Conservation (phyloP, 1,140 invertebrate genomes). For the Apis florea region DNA sequence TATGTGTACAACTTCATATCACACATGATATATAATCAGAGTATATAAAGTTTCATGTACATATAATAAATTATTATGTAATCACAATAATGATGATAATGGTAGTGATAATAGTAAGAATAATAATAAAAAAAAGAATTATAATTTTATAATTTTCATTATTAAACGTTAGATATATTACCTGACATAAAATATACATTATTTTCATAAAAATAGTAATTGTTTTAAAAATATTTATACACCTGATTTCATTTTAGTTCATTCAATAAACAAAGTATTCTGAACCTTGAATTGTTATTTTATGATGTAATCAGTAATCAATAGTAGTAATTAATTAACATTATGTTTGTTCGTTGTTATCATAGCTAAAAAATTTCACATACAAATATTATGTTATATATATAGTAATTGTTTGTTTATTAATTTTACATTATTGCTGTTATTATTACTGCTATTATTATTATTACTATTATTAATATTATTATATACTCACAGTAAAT, state of each 20-base stretch:
- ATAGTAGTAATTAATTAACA: not conserved
- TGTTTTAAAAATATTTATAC: conserved; percentile 20
- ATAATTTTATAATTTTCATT: not conserved
- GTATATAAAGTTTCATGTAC: conserved; percentile 6
- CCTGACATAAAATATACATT: conserved; percentile 7
- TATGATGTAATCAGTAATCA: not conserved
- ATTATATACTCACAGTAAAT: conserved; percentile 60
- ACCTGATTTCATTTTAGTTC: not conserved
- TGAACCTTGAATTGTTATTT: not conserved
- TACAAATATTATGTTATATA: not conserved
- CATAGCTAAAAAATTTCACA: conserved; percentile 14
- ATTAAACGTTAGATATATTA: conserved; percentile 6
- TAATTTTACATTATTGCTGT: conserved; percentile 12
- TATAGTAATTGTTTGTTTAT: conserved; percentile 24
- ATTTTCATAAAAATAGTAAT: conserved; percentile 14
- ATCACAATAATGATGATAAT: not conserved
- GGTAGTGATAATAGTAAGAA: not conserved
- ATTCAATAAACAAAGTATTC: conserved; percentile 4
- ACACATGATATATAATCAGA: not conserved
- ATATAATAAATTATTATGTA: not conserved
- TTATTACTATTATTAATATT: not conserved
- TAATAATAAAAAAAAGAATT: not conserved
- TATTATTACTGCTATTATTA: not conserved
- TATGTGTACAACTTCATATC: not conserved
- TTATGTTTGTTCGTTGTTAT: conserved; percentile 31